Conservation (phyloP, 1,140 invertebrate genomes). For the Ceratina australensis region DNA sequence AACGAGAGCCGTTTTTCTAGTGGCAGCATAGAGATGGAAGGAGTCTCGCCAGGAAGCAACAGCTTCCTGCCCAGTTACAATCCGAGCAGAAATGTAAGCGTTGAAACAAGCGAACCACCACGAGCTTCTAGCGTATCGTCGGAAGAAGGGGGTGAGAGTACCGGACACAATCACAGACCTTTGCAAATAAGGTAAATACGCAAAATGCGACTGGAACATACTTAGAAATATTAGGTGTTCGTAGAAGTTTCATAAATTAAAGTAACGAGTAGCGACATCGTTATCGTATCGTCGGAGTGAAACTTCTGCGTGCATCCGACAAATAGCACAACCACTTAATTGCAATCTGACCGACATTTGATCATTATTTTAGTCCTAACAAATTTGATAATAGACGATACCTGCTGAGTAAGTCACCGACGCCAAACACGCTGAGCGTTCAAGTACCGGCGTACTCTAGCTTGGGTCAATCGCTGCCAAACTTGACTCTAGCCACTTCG, state of each 20-base stretch:
- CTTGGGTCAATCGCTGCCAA: slow-evolving; percentile 87
- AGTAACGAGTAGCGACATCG: no score
- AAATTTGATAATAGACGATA: slow-evolving; percentile 69
- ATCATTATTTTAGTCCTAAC: slow-evolving; percentile 42
- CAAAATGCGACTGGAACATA: not conserved
- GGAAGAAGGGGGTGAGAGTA: slow-evolving; percentile 79
- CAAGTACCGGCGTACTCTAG: slow-evolving; percentile 83
- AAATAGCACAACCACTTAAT: not conserved
- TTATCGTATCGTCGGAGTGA: no score
- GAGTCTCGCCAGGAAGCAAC: slow-evolving; percentile 78
- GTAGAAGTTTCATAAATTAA: no score
- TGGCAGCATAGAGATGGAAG: slow-evolving; percentile 88
- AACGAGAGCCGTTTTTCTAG: slow-evolving; percentile 70
- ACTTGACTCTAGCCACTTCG: slow-evolving; percentile 82
- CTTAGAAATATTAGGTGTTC: not conserved
- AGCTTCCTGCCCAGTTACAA: slow-evolving; percentile 78
- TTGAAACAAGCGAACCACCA: slow-evolving; percentile 80
- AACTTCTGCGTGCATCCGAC: no score
- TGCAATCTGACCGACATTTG: slow-evolving; percentile 23
- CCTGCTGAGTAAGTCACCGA: slow-evolving; percentile 77
- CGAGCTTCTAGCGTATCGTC: slow-evolving; percentile 82
- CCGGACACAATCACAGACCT: slow-evolving; percentile 73
- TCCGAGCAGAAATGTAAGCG: slow-evolving; percentile 79
- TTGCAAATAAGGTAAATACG: slow-evolving; percentile 72
- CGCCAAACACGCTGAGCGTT: slow-evolving; percentile 88